Base-by-base conservation (phyloP, 1,140 invertebrate species). In the Phortica variegata region DNA sequence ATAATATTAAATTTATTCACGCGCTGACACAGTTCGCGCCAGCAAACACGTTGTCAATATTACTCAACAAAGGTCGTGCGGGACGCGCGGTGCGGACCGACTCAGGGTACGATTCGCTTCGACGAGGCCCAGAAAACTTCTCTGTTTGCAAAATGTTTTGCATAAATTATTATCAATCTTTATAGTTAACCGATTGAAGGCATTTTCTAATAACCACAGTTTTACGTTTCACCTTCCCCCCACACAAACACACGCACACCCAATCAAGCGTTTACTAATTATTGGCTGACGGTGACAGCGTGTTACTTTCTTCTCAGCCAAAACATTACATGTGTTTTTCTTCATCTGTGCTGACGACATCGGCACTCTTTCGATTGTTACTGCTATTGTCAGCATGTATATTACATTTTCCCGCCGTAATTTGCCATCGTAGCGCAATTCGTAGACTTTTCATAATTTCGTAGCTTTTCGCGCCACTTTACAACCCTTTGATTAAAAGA, bases 251-350 rank as follows among this genome's bases (percentile, higher is more conserved):
- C 44, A 32, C 26, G 40, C 41, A 49, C 47, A 49, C 47, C 29
- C 47, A 49, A 49, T 54, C 47, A 41, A 16, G 29, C 16, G 48
- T 54, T 41, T 50, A 54, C 48, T 44, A 40, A 49, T 47, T 63
- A 49, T 58, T 61, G 47, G 49, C 23, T 51, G 49, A 50, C 65
- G 65, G 55, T 68, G 63, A 69, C 63, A 68, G 63, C 63, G 63
- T 68, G 63, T 68, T 68, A 68, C 63, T 68, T 68, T 68, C 63
- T 69, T 65, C 65, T 60, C 48, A 63, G n/a, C n/a, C n/a, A n/a
- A n/a, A n/a, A n/a, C n/a, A 69, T 68, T 68, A 68, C 63, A 68
- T 68, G 63, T 68, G 65, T 68, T 68, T 66, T 69, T 54, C 45
- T 52, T 55, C 48, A 50, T n/a, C n/a, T n/a, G n/a, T n/a, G n/a